Percentiles rank a stretch among this genome's conserved stretches.
These are phyloP conservation scores for Acromyrmex charruanus DNA, from an alignment of 1,140 invertebrate species.

Conservation along the genomic window DNA sequence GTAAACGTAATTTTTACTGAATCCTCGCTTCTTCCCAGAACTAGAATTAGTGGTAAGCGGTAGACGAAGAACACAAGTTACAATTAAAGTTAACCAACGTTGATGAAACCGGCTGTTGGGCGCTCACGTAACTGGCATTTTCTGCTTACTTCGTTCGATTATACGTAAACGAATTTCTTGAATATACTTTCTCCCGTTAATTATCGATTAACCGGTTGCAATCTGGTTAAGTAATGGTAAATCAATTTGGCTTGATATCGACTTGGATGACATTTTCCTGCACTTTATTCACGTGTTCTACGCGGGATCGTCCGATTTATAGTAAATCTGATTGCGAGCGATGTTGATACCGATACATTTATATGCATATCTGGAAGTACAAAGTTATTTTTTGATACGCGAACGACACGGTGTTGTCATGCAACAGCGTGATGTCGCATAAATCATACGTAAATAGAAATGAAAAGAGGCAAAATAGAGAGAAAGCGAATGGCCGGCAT, in stretches of 20 bases:
- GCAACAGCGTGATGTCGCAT: conserved; percentile 45
- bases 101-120: background rate
- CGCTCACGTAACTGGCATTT: conserved; percentile 40
- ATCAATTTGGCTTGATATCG: conserved; percentile 8
- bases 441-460: conserved; percentile 64
- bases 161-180: conserved; percentile 33
- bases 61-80: conserved; percentile 14
- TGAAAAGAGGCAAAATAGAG: conserved; percentile 52
- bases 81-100: conserved; percentile 29
- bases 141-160: conserved; percentile 7
- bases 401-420: conserved; percentile 38
- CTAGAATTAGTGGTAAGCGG: conserved; percentile 16
- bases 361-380: background rate
- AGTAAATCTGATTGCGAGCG: background rate
- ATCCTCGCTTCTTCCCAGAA: background rate
- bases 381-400: conserved; percentile 11
- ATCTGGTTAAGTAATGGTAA: background rate
- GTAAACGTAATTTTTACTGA: conserved; percentile 36
- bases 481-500: conserved; percentile 54
- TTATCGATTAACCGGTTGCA: conserved; percentile 28
- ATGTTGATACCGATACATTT: background rate
- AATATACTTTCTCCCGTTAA: conserved; percentile 35
- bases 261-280: conserved; percentile 19
- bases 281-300: conserved; percentile 6
- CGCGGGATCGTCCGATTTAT: background rate